These are phyloP conservation scores for Lonchura striata DNA, from an alignment of 2,113 vertebrate species.

Conservation along the genomic window DNA sequence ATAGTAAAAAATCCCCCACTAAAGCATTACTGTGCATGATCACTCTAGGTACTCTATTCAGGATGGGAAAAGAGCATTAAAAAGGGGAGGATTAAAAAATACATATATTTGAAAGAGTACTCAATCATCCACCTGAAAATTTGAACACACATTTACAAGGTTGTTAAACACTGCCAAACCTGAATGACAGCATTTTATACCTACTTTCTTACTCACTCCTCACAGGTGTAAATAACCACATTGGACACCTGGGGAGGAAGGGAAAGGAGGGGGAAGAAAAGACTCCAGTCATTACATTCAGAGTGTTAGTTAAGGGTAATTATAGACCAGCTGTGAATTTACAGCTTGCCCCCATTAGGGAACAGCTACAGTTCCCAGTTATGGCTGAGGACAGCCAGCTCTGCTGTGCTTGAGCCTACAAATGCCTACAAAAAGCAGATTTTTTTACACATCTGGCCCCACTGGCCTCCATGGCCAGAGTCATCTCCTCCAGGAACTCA, in stretches of 20 bases:
- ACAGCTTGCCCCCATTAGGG: not conserved
- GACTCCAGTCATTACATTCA: not conserved
- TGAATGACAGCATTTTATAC: slow-evolving; percentile 55
- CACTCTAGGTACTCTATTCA: not conserved
- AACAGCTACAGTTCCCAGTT: not conserved
- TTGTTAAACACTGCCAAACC: slow-evolving; percentile 41
- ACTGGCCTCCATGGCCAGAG: not conserved
- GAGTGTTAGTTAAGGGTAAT: not conserved
- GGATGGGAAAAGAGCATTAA: not conserved
- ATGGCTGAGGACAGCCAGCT: not conserved
- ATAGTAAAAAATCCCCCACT: not conserved
- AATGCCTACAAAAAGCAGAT: not conserved
- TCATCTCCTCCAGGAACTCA: not conserved
- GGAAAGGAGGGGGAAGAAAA: fast-evolving
- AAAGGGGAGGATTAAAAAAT: not conserved
- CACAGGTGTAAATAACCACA: slow-evolving; percentile 32
- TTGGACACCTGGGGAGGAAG: slow-evolving; percentile 11
- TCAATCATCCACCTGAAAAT: not conserved
- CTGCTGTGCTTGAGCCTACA: not conserved
- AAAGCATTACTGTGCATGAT: not conserved
- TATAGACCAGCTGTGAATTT: not conserved
- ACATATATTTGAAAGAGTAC: not conserved
- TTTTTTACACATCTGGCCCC: too few species aligned
- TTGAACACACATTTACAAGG: not conserved
- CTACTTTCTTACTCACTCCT: slow-evolving; percentile 6